Percentiles rank a stretch among this genome's conserved stretches.
phyloP scores from a whole-genome alignment of 1,140 invertebrate genomes.

The Drosophila bocqueti region DNA sequence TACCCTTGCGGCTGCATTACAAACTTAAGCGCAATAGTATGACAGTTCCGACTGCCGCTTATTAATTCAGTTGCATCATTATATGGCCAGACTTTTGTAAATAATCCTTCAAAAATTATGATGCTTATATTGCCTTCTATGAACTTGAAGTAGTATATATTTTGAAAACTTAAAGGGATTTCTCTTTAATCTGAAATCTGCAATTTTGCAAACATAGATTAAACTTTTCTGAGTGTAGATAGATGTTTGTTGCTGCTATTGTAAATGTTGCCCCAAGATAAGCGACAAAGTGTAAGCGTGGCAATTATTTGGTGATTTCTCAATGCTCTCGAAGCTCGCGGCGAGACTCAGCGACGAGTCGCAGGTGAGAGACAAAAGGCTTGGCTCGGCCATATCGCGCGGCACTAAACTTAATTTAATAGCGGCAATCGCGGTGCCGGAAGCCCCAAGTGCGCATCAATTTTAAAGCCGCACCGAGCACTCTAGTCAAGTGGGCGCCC shows the following conservation, averaged over 20 bases:
- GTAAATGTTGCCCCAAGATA: conserved; percentile 78
- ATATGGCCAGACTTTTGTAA: too few relatives aligned
- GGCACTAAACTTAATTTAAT: conserved; percentile 80
- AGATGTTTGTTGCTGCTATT: conserved; percentile 22
- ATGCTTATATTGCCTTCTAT: too few relatives aligned
- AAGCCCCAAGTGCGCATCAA: conserved; percentile 61
- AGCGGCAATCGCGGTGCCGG: conserved; percentile 52
- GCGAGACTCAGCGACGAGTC: conserved; percentile 7
- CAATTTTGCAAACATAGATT: too few relatives aligned
- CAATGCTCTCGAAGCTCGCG: conserved; percentile 42
- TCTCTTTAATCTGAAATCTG: too few relatives aligned
- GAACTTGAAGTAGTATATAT: background rate
- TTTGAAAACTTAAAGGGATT: background rate
- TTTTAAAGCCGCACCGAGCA: conserved; percentile 66
- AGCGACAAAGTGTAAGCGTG: conserved; percentile 80
- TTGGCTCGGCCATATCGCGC: conserved; percentile 67
- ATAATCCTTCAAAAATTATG: too few relatives aligned
- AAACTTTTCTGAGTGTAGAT: background rate
- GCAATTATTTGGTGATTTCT: conserved; percentile 83
- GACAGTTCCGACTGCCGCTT: too few relatives aligned
- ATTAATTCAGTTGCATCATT: too few relatives aligned
- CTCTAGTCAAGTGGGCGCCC: conserved; percentile 56
- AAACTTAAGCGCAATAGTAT: too few relatives aligned
- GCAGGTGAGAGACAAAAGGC: conserved; percentile 66
- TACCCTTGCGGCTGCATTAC: too few relatives aligned